Base-by-base conservation (phyloP, 2,888 invertebrate species). In the Coelinius sp. region DNA sequence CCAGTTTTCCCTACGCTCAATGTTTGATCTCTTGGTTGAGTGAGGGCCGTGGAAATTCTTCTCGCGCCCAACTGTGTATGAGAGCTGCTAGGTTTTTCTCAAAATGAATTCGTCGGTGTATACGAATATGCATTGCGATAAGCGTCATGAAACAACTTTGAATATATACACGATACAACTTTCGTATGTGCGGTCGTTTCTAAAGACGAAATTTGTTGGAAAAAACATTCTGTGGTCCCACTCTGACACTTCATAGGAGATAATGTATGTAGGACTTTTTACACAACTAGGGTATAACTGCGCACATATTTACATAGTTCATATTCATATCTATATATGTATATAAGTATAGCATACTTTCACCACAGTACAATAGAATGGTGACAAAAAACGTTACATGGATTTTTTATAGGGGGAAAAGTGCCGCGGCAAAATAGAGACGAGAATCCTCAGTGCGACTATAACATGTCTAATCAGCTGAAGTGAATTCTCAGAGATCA, bases 111-210 rank as follows among this genome's bases (percentile, higher is more conserved):
- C 46, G 14, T n/a, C 46, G 46, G 17, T 44, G n/a, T 10, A n/a
- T 44, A 44, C 14, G 44, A 17, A n/a, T n/a, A n/a, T n/a, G 20
- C 24, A 59, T 59, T 35, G 59, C 14, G 59, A 59, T 1, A 59
- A 59, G 31, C 35, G 35, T 59, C 31, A 10, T 59, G 59, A 59
- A 59, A 59, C 31, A 59, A 31, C 31, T 14, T 35, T 8, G 20
- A 35, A 35, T 59, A 25, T 25, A 35, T 59, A 25, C n/a, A 53
- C 14, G 27, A 59, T 31, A 59, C 59, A 27, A 27, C 44, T 56
- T 25, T 56, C 20, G 52, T 52, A 10, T 56, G 24, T 14, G 59
- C 20, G 46, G 46, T 20, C 46, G 17, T 49, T 49, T 1, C 20
- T 5, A n/a, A n/a, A n/a, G 46, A 17, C n/a, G n/a, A n/a, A n/a